A percentile compares a stretch with the other conserved stretches of the same genome.
Evolutionary conservation across 2,113 vertebrate genomes (phyloP).

Genomic region (Archilochus colubris): DNA sequence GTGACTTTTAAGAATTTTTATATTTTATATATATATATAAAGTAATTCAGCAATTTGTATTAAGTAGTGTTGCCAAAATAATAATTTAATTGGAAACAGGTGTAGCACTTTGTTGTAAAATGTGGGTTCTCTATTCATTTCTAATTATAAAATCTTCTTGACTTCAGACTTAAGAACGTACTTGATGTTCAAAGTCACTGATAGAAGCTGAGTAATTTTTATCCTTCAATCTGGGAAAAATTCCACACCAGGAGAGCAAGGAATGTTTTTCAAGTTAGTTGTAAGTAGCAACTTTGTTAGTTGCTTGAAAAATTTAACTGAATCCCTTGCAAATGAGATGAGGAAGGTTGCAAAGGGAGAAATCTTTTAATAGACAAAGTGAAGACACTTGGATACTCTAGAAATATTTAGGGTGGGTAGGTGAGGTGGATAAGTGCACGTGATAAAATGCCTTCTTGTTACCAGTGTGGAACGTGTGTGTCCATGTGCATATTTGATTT

Average conservation of each 20-base stretch:
- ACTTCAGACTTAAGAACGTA: slow-evolving; percentile 43
- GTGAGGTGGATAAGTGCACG: not conserved
- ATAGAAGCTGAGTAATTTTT: not conserved
- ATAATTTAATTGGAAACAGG: slow-evolving; percentile 33
- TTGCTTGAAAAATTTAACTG: not conserved
- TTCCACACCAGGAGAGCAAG: not conserved
- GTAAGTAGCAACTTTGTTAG: not conserved
- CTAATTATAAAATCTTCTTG: slow-evolving; percentile 48
- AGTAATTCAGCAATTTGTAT: not conserved
- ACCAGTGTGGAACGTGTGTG: not conserved
- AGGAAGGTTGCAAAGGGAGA: not conserved
- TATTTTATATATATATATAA: not conserved
- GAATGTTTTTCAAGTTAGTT: not conserved
- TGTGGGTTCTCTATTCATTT: not conserved
- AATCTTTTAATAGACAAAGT: not conserved
- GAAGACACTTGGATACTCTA: not conserved
- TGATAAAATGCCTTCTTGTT: not conserved
- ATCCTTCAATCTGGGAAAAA: not conserved
- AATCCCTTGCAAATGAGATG: not conserved
- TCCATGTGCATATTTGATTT: not conserved
- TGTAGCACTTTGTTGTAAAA: slow-evolving; percentile 7
- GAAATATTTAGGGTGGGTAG: not conserved
- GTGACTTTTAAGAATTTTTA: not conserved
- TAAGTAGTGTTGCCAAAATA: not conserved
- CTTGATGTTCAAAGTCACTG: slow-evolving; percentile 15